These are phyloP conservation scores for Trachelus stipa DNA, from an alignment of 2,888 invertebrate species.

Conservation along the genomic window DNA sequence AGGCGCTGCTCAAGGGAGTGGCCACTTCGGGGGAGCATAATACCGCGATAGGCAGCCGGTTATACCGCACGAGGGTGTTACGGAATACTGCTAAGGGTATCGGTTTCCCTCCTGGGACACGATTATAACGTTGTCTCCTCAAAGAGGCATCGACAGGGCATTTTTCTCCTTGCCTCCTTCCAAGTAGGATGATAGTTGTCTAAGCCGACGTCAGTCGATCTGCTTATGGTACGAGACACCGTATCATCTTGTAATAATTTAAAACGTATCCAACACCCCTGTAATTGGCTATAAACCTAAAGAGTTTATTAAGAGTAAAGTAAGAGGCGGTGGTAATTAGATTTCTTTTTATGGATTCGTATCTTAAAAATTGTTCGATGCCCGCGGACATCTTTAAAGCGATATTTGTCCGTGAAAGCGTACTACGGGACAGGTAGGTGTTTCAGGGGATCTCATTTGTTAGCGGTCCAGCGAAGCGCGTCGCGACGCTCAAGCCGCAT, in stretches of 20 bases:
- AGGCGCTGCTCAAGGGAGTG: constrained; percentile 62
- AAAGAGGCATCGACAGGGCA: background rate
- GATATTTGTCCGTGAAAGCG: background rate
- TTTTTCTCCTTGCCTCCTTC: background rate
- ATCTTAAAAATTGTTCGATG: background rate
- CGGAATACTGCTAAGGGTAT: constrained; percentile 58
- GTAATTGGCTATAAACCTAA: background rate
- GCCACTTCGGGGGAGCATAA: constrained; percentile 57
- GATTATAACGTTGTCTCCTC: constrained; percentile 58
- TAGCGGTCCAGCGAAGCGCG: constrained; percentile 46
- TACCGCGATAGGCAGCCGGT: constrained; percentile 52
- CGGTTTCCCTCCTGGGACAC: constrained; percentile 64
- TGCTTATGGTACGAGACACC: background rate
- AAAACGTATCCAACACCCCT: background rate
- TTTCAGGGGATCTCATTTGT: constrained; percentile 44
- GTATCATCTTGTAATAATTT: background rate
- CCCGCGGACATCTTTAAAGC: background rate
- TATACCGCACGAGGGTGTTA: constrained; percentile 48
- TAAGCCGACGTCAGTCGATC: background rate
- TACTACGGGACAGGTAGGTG: constrained; percentile 12
- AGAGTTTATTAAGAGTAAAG: background rate
- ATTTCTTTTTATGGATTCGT: background rate
- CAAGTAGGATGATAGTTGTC: background rate
- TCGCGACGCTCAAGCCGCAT: constrained; percentile 28
- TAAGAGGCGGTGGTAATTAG: background rate